Evolutionary conservation across 2,888 invertebrate species (phyloP), one percentile per base, ranked within the genome.

Genomic region (Brenthis hecate): DNA sequence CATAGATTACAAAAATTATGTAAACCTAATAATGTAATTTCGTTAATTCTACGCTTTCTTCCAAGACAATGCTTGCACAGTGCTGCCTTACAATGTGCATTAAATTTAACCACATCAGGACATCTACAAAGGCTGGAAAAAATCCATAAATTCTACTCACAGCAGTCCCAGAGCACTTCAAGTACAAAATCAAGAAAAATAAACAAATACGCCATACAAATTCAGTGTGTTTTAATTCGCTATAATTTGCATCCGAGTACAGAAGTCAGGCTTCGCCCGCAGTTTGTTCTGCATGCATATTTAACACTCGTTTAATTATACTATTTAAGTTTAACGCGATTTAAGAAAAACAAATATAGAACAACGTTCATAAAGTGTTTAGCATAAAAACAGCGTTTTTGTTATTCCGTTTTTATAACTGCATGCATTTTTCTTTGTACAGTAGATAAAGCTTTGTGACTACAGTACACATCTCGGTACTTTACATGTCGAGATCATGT

Each of bases 221-320:
- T 60, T 55, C 60, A 57, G 50, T 19, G 28, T 60, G 50, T 66
- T 67, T 70, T 61, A 68, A 61, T 68, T 60, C 70, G 53, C 60
- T 32, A 53, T 57, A 28, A 70, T 70, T 70, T 68, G 65, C 70
- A 66, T 66, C 55, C 13, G 50, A 19, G 32, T 55, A 32, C 48
- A 62, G 60, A 6, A 53, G 3, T 16, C 53, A 48, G 28, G 56
- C 63, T 28, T 47, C 23, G 56, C 43, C 16, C 55, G 48, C 48
- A 66, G 48, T 50, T 55, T 47, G 14, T 16, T 55, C 36, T 55
- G 13, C 32, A 61, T 66, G 66, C 66, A 66, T 66, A 66, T 66
- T 60, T 48, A 66, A 23, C 62, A 43, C 61, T 61, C 51, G 61
- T 61, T 66, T 66, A 61, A 66, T 61, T 61, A 56, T 66, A 43